Percentiles rank a stretch among this genome's conserved stretches.
Evolutionary conservation across 2,888 invertebrate genomes (phyloP).

Genomic region (Drepanosiphum platanoidis): DNA sequence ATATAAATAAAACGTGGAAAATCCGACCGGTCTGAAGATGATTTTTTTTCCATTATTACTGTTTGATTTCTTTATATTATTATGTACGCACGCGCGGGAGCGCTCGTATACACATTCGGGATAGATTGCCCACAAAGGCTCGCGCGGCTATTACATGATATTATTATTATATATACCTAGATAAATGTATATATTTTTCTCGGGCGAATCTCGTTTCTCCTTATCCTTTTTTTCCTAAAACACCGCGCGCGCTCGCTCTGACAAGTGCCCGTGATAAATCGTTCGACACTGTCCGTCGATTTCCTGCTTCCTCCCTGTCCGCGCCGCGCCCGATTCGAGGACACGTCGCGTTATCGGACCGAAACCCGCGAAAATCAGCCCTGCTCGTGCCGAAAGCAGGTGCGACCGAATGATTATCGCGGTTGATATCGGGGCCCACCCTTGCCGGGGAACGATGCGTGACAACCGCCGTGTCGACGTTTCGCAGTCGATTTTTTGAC

Average conservation of each 20-base stretch:
- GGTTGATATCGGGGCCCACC: too few species aligned
- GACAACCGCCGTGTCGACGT: too few species aligned
- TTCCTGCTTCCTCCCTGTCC: not conserved
- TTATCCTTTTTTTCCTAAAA: not conserved
- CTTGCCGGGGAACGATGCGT: too few species aligned
- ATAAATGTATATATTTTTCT: not conserved
- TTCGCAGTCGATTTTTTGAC: too few species aligned
- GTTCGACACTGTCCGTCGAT: conserved; percentile 15
- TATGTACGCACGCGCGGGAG: too few species aligned
- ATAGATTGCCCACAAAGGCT: not conserved
- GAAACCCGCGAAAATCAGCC: too few species aligned
- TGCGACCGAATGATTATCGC: too few species aligned
- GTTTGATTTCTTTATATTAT: not conserved
- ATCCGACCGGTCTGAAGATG: not conserved
- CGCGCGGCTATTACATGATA: too few species aligned
- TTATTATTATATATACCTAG: too few species aligned
- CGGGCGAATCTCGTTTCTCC: conserved; percentile 7
- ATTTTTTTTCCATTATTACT: not conserved
- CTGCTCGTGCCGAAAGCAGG: too few species aligned
- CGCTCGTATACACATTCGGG: not conserved
- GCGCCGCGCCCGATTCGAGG: not conserved
- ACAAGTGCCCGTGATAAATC: conserved; percentile 32
- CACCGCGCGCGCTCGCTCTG: too few species aligned
- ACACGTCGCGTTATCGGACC: too few species aligned
- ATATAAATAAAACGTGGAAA: not conserved